These are phyloP conservation scores for Pseudeuparius sepicola DNA, from an alignment of 2,888 invertebrate genomes.

Conservation along the genomic window DNA sequence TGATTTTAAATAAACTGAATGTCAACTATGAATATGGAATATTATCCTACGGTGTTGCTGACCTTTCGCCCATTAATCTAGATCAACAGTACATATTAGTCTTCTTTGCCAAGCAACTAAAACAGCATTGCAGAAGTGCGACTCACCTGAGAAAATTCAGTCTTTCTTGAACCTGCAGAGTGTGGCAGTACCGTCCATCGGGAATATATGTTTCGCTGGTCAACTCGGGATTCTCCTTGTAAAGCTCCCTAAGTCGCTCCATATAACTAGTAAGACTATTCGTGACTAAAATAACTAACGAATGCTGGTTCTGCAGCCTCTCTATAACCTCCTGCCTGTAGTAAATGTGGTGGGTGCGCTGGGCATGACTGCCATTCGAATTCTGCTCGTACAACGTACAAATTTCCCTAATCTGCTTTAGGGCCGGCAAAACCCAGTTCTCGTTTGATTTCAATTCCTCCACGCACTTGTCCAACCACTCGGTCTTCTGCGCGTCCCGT, in stretches of 20 bases:
- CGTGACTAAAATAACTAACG: slow-evolving; percentile 86
- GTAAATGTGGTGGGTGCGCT: slow-evolving; percentile 47
- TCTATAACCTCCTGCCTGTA: slow-evolving; percentile 59
- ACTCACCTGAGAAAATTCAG: slow-evolving; percentile 66
- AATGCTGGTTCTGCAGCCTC: slow-evolving; percentile 82
- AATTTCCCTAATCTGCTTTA: slow-evolving; percentile 92
- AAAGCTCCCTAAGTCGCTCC: slow-evolving; percentile 66
- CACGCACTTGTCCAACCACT: slow-evolving; percentile 90
- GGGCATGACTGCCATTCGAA: slow-evolving; percentile 46
- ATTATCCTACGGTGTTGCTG: no score
- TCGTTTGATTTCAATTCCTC: slow-evolving; percentile 82
- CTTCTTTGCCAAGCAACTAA: no score
- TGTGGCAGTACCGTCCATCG: slow-evolving; percentile 86
- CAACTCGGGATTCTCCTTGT: slow-evolving; percentile 61
- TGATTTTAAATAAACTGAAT: no score
- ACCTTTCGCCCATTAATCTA: no score
- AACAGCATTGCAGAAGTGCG: no score
- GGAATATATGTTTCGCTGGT: slow-evolving; percentile 71
- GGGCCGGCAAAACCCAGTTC: slow-evolving; percentile 87
- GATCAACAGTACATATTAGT: no score
- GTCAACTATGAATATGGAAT: no score
- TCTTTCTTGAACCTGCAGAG: slow-evolving; percentile 87
- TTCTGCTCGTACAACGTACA: slow-evolving; percentile 88
- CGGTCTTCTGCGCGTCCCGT: slow-evolving; percentile 89
- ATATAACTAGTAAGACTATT: slow-evolving; percentile 86